These are phyloP conservation scores for Cephus spinipes DNA, from an alignment of 2,888 invertebrate species.

Conservation along the genomic window DNA sequence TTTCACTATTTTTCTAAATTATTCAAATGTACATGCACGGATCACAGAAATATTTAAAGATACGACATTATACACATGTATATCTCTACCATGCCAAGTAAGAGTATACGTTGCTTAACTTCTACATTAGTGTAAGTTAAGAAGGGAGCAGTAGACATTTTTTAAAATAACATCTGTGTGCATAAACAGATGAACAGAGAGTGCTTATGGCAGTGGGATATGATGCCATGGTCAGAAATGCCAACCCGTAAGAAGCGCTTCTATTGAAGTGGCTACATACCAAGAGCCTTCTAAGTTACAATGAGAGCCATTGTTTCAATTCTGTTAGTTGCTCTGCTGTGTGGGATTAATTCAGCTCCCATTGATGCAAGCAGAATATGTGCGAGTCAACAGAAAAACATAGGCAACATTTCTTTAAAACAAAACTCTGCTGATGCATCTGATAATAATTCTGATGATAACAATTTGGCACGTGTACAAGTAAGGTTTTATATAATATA, in stretches of 20 bases:
- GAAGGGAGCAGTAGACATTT: too few relatives aligned
- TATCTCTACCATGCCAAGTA: too few relatives aligned
- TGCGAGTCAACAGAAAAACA: conserved; percentile 50
- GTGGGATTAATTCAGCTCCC: conserved; percentile 44
- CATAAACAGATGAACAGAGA: conserved; percentile 18
- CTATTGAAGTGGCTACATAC: conserved; percentile 49
- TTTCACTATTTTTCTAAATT: too few relatives aligned
- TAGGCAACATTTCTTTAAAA: conserved; percentile 44
- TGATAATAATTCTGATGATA: conserved; percentile 43
- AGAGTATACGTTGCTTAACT: too few relatives aligned
- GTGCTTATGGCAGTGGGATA: conserved; percentile 21
- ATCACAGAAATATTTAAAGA: too few relatives aligned
- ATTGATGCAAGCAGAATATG: conserved; percentile 53
- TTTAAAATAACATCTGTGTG: background rate
- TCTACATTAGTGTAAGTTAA: too few relatives aligned
- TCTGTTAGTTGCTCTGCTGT: conserved; percentile 45
- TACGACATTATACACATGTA: too few relatives aligned
- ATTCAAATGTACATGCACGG: too few relatives aligned
- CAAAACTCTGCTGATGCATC: conserved; percentile 42
- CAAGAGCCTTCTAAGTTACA: conserved; percentile 50
- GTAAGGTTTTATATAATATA: conserved; percentile 30
- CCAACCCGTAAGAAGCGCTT: conserved; percentile 46
- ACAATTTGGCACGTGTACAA: conserved; percentile 39
- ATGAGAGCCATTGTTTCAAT: conserved; percentile 57
- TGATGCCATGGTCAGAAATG: conserved; percentile 45